Conservation (phyloP, 2,888 invertebrate species). For the Conistra vaccinii region DNA sequence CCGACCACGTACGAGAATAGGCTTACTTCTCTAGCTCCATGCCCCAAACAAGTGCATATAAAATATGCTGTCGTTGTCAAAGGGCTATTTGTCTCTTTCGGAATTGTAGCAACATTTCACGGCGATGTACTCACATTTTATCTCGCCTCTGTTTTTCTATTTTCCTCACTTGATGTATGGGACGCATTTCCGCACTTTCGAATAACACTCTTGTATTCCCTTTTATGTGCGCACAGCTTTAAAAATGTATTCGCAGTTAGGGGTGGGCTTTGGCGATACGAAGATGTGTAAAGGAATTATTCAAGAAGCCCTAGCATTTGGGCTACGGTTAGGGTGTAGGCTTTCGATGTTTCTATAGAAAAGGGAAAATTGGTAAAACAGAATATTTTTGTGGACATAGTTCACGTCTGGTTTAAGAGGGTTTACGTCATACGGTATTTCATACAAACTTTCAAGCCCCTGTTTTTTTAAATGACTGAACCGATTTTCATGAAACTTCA, state of each 20-base stretch:
- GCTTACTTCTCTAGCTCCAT: constrained; percentile 22
- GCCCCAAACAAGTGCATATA: constrained; percentile 74
- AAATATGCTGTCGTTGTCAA: constrained; percentile 80
- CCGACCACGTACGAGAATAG: constrained; percentile 30
- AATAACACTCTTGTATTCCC: constrained; percentile 87
- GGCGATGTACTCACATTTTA: constrained; percentile 86
- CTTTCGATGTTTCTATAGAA: constrained; percentile 46
- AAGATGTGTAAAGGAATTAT: constrained; percentile 80
- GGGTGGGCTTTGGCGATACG: constrained; percentile 75
- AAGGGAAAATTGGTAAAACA: constrained; percentile 38
- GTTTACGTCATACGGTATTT: too few species aligned
- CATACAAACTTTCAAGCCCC: too few species aligned
- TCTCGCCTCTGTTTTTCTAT: constrained; percentile 87
- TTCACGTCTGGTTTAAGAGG: constrained; percentile 8
- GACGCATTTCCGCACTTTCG: constrained; percentile 89
- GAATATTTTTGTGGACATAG: constrained; percentile 27
- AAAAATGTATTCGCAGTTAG: constrained; percentile 87
- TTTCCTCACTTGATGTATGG: constrained; percentile 88
- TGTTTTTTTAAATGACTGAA: too few species aligned
- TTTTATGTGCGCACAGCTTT: constrained; percentile 87
- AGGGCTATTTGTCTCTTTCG: constrained; percentile 84
- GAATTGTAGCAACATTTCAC: constrained; percentile 87
- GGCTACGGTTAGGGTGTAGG: constrained; percentile 39
- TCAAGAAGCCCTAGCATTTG: constrained; percentile 71
- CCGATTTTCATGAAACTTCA: too few species aligned